Conservation (phyloP, 2,113 vertebrate genomes). For the Tiliqua scincoides region DNA sequence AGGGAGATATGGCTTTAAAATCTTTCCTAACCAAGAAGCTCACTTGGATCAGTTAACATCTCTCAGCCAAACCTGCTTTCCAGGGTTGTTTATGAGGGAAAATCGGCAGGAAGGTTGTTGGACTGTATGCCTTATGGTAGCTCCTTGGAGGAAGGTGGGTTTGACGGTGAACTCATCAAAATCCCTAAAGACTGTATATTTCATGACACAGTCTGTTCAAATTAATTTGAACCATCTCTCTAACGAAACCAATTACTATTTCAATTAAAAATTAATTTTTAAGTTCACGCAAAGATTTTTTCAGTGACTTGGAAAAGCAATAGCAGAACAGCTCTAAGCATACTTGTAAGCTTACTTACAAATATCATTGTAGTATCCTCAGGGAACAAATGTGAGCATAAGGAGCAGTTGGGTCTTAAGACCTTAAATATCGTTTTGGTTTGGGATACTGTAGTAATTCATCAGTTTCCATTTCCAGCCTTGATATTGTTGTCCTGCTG, state of each 20-base stretch:
- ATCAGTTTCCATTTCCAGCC: background rate
- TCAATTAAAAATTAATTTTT: slow-evolving; percentile 19
- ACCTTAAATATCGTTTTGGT: background rate
- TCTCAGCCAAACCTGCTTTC: background rate
- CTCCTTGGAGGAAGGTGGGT: background rate
- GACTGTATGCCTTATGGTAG: background rate
- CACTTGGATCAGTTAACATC: background rate
- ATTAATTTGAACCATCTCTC: background rate
- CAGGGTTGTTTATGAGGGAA: background rate
- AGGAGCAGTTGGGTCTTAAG: background rate
- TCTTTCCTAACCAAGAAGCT: background rate
- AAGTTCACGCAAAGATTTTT: background rate
- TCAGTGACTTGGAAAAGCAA: background rate
- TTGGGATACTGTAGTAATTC: background rate
- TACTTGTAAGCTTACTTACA: no score
- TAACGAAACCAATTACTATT: slow-evolving; percentile 3
- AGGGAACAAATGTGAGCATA: background rate
- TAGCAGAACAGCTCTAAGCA: background rate
- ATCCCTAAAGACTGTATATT: background rate
- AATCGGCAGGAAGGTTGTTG: no score
- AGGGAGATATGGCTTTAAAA: background rate
- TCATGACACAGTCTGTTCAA: background rate
- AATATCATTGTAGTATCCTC: background rate
- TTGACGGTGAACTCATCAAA: background rate
- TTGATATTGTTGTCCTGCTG: background rate